Evolutionary conservation across 1,140 invertebrate genomes (phyloP).

Genomic region (Fopius arisanus): DNA sequence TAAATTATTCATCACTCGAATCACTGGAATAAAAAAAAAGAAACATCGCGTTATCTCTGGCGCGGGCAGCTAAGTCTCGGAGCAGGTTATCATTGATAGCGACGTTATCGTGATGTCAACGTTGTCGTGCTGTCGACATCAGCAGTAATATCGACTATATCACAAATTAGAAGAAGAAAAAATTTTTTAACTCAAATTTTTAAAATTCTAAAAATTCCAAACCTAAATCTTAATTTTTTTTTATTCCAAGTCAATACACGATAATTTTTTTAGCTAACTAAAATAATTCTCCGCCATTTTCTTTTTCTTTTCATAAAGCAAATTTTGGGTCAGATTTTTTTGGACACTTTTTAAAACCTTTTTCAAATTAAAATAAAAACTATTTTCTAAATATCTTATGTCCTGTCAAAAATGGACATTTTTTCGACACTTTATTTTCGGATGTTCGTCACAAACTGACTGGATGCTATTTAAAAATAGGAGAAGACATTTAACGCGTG

Average conservation of each 20-base stretch:
- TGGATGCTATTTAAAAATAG: background rate
- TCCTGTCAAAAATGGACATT: too few species aligned
- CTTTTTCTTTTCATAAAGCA: too few species aligned
- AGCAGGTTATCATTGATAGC: constrained; percentile 7
- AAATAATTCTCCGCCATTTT: too few species aligned
- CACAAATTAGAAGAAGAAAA: background rate
- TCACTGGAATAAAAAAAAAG: background rate
- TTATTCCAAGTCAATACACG: too few species aligned
- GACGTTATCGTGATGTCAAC: constrained; percentile 4
- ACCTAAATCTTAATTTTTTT: too few species aligned
- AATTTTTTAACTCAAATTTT: background rate
- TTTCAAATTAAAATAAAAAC: too few species aligned
- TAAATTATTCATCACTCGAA: constrained; percentile 1
- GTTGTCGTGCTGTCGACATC: background rate
- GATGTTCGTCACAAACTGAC: background rate
- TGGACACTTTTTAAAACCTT: too few species aligned
- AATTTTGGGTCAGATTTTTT: too few species aligned
- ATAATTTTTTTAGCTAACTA: too few species aligned
- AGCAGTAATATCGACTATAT: background rate
- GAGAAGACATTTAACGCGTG: background rate
- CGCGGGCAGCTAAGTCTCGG: background rate
- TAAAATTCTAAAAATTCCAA: background rate
- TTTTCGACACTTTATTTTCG: background rate
- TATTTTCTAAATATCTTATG: too few species aligned
- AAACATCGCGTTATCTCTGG: background rate